phyloP scores from a whole-genome alignment of 2,113 vertebrate species.

The Proteles cristata region DNA sequence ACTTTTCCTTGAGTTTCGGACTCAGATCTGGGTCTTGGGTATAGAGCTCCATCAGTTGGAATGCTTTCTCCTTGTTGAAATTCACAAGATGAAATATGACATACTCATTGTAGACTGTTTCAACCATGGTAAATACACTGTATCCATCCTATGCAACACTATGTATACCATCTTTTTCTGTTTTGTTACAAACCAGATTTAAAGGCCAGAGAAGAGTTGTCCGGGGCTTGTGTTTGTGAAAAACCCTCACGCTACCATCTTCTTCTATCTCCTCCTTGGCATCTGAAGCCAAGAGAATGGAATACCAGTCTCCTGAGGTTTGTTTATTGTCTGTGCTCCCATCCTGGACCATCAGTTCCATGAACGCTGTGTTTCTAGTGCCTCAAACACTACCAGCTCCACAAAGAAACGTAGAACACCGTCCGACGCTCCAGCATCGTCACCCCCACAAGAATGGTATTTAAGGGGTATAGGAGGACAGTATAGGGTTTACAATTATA shows the following conservation, averaged over 20 bases:
- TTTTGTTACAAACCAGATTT: accelerated
- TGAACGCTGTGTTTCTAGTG: too few species aligned
- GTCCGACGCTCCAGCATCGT: too few species aligned
- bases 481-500: background rate
- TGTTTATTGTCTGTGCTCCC: too few species aligned
- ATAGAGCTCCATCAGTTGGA: background rate
- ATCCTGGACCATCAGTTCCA: too few species aligned
- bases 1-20: background rate
- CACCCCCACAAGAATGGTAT: background rate
- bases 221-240: background rate
- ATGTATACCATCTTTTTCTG: background rate
- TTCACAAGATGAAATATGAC: background rate
- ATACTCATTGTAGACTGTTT: accelerated
- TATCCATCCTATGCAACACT: background rate
- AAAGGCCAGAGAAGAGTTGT: background rate
- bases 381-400: too few species aligned
- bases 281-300: slow-evolving; percentile 44
- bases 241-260: slow-evolving; percentile 23
- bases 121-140: accelerated
- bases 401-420: too few species aligned
- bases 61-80: accelerated
- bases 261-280: background rate
- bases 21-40: background rate
- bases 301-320: slow-evolving; percentile 27
- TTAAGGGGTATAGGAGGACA: background rate